Evolutionary conservation across 2,888 invertebrate species (phyloP), one percentile per base, ranked within the genome.

Genomic region (Selenia dentaria): DNA sequence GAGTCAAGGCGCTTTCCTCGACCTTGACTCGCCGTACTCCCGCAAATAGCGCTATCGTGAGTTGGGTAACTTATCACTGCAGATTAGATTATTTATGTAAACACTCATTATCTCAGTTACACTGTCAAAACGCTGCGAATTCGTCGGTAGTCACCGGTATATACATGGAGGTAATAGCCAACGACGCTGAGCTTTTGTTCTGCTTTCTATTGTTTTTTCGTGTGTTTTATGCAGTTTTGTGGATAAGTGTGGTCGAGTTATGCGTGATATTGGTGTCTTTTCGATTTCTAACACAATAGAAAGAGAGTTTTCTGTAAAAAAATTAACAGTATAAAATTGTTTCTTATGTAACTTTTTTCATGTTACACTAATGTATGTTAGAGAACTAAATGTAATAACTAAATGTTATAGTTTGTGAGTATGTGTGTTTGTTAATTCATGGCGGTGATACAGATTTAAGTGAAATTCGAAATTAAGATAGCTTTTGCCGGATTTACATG

Each of bases 11-110:
- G 22, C 6, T 32, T 11, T 11, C 31, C 34, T 32, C 26, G 33
- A 34, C 41, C 47, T 41, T 47, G 38, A 13, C 31, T 35, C 11
- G 27, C 38, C 37, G 22, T 8, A 6, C 24, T 10, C 34, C 4
- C 18, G 27, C 8, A 40, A n/a, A 24, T 33, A 25, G 27, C 2
- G 13, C 27, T 47, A 47, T 48, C 50, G 22, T 16, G 9, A 33
- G 32, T 54, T 51, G 46, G 37, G 41, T 29, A 36, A 39, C 25
- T 32, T 38, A 41, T 42, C 39, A 48, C 40, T 45, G 33, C 11
- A 49, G 57, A 59, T 59, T 47, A 57, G 57, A 55, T 52, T 44
- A 50, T 32, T 28, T 12, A 38, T 48, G 51, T 49, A 54, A 56
- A 54, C 53, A 48, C 27, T 14, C 25, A 22, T 18, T 34, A 31